Percentiles rank a stretch among this genome's conserved stretches.
These are phyloP conservation scores for Callyntrura guangdongensis DNA, from an alignment of 2,888 invertebrate genomes.

Conservation along the genomic window DNA sequence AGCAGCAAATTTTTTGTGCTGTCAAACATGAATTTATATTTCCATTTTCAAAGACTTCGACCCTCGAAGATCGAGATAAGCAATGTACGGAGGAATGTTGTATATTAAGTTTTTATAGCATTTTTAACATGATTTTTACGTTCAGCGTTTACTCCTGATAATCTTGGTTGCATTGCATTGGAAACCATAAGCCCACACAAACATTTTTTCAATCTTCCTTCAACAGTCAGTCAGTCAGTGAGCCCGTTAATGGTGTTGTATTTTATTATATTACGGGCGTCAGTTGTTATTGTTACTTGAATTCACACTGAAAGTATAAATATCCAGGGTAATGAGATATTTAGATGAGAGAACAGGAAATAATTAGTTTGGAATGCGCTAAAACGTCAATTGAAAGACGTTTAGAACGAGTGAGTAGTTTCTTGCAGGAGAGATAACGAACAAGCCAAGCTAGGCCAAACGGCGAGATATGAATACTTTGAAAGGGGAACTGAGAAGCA, in stretches of 20 bases:
- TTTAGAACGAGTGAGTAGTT: conserved; percentile 64
- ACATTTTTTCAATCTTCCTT: conserved; percentile 58
- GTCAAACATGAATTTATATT: no score
- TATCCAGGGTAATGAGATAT: conserved; percentile 82
- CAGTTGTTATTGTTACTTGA: conserved; percentile 35
- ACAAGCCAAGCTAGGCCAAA: not conserved
- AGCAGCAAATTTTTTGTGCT: no score
- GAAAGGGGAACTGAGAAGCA: conserved; percentile 25
- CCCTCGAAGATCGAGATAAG: no score
- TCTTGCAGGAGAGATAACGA: conserved; percentile 44
- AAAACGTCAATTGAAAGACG: conserved; percentile 84
- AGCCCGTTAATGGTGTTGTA: conserved; percentile 69
- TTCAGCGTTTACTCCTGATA: no score
- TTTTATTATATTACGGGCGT: conserved; percentile 70
- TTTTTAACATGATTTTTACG: no score
- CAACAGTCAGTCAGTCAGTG: conserved; percentile 66
- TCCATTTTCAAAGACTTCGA: no score
- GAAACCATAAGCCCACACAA: conserved; percentile 3
- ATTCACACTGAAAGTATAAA: conserved; percentile 39
- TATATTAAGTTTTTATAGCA: no score
- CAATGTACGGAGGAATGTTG: no score
- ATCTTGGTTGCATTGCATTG: not conserved
- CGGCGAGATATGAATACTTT: not conserved
- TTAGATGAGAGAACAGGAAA: conserved; percentile 84
- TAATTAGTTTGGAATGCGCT: conserved; percentile 85